These are phyloP conservation scores for Lasioglossum leucozonium DNA, from an alignment of 2,888 invertebrate species.

Conservation along the genomic window DNA sequence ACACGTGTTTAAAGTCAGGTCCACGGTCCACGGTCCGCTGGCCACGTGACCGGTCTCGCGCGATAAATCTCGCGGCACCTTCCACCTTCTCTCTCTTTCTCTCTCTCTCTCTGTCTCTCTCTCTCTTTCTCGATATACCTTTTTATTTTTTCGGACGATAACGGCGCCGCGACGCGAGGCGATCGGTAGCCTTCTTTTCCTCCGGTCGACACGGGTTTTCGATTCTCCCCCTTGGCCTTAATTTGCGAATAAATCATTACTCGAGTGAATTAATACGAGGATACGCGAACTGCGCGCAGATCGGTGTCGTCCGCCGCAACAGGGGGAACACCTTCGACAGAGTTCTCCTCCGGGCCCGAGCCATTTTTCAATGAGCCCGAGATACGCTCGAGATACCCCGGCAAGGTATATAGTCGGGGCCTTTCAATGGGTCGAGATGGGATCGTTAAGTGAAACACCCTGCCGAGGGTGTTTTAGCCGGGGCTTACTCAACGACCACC, in stretches of 20 bases:
- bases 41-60: constrained; percentile 63
- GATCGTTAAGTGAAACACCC: constrained; percentile 13
- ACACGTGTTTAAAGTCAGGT: constrained; percentile 70
- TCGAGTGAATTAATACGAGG: constrained; percentile 7
- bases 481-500: background rate
- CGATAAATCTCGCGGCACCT: constrained; percentile 67
- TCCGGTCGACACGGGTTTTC: constrained; percentile 25
- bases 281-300: background rate
- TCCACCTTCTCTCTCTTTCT: constrained; percentile 30
- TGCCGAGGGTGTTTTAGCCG: background rate
- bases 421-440: background rate
- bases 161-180: constrained; percentile 46
- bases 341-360: background rate
- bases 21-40: constrained; percentile 52
- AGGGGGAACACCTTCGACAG: background rate
- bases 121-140: no score
- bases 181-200: constrained; percentile 1
- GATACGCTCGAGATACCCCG: background rate
- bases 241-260: constrained; percentile 25
- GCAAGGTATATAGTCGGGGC: background rate
- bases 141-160: constrained; percentile 45
- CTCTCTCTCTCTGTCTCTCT: no score
- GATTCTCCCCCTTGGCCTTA: constrained; percentile 30
- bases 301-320: background rate
- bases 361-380: constrained; percentile 8